Conservation (phyloP, 2,888 invertebrate genomes). For the Chloroclystis v-ata region DNA sequence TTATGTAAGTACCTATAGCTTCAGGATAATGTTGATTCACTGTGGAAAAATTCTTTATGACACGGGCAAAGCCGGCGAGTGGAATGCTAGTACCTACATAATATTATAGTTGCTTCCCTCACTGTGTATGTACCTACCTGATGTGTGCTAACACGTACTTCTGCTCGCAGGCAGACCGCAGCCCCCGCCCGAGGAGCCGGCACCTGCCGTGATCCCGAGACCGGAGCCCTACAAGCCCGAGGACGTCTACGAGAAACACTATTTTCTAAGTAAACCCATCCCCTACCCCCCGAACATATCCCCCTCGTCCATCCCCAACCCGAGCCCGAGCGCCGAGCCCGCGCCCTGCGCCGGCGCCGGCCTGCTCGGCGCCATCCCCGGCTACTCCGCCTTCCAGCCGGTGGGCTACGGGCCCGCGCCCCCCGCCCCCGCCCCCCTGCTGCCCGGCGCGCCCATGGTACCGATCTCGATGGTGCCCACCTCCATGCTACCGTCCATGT, state of each 20-base stretch:
- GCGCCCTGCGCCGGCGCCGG: slow-evolving; percentile 54
- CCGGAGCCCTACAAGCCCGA: slow-evolving; percentile 46
- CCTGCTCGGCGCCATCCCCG: slow-evolving; percentile 64
- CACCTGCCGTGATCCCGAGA: slow-evolving; percentile 42
- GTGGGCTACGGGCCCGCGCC: slow-evolving; percentile 47
- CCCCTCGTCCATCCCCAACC: slow-evolving; percentile 71
- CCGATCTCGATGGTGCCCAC: background rate
- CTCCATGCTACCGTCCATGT: background rate
- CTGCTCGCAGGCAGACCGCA: slow-evolving; percentile 30
- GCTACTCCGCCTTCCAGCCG: slow-evolving; percentile 71
- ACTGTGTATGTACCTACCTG: background rate
- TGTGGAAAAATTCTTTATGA: too few relatives aligned
- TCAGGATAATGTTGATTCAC: too few relatives aligned
- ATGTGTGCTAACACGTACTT: slow-evolving; percentile 14
- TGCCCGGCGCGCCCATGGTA: background rate
- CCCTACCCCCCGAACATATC: slow-evolving; percentile 67
- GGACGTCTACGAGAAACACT: slow-evolving; percentile 50
- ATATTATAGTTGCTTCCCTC: background rate
- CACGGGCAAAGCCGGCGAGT: too few relatives aligned
- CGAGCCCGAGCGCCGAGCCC: slow-evolving; percentile 55
- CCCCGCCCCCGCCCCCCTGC: slow-evolving; percentile 22
- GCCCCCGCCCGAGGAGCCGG: slow-evolving; percentile 42
- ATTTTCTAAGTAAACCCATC: slow-evolving; percentile 52
- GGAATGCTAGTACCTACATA: too few relatives aligned
- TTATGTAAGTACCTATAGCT: too few relatives aligned